Base-by-base conservation (phyloP, 2,113 vertebrate species). In the Hemiprocne comata region DNA sequence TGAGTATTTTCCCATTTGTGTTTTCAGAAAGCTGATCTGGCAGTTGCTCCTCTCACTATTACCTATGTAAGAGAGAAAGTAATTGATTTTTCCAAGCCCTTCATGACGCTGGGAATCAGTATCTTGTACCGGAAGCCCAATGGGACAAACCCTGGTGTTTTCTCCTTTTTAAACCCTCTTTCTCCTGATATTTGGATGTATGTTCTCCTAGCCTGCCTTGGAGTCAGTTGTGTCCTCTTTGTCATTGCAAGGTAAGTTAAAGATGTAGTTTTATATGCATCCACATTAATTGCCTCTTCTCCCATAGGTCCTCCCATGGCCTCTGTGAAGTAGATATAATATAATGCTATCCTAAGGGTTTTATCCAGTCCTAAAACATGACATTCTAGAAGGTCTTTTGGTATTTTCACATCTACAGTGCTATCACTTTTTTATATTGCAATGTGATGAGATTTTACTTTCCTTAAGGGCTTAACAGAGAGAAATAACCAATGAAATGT, bases 181-280 rank as follows among this genome's bases (percentile, higher is more conserved):
- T 99, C 99, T 53, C 99, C 99, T 46, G 99, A 99, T 93, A 99
- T 99, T 97, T 99, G 99, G 99, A 99, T 99, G 99, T 99, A 99
- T 9, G 99, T 99, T 58, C 98, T 99, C 67, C 97, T 99, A 95
- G 99, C 99, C 79, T 99, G 99, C 96, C 98, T 99, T 11, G 99
- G 99, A 55, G 99, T 99, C 97, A 99, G 99, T 93, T 99, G 99
- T 89, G 99, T 99, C 33, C 99, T 99, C 81, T 99, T 99, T 90
- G 99, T 99, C 94, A 99, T 99, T 17, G 99, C 99, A 95, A 99
- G 99, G 99, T 99, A 98, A 98, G 98, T 61, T 18, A 2, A 36
- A 93, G 19, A 38, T 2, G 5, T 60, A 38, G 50, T 36, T 78
- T 17, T 17, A 57, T 58, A 23, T 19, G 29, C 48, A 38, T 53